Evolutionary conservation across 2,797 vertebrate species (phyloP).

Genomic region (Enteromius paludinosus): DNA sequence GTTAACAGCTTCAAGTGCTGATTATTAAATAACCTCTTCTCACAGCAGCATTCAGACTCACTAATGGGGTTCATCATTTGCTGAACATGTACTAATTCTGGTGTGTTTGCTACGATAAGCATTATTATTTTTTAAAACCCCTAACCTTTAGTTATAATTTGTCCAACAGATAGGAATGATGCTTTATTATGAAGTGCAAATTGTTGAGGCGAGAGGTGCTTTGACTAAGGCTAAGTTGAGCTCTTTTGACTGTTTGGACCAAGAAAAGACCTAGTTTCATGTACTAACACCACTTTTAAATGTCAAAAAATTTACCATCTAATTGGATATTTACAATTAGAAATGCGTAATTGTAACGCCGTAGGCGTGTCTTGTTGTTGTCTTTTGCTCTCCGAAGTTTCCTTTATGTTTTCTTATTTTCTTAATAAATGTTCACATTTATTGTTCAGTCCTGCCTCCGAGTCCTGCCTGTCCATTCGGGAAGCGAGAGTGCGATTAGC

Average conservation of each 20-base stretch:
- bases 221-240: background rate
- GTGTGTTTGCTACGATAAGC: background rate
- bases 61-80: constrained; percentile 40
- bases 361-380: no score
- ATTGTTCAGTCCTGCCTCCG: no score
- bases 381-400: no score
- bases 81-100: constrained; percentile 20
- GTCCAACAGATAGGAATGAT: no score
- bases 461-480: no score
- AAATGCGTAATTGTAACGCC: no score
- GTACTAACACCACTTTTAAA: background rate
- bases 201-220: background rate
- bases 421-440: no score
- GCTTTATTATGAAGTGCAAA: background rate
- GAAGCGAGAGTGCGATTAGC: no score
- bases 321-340: background rate
- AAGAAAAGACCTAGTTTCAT: background rate
- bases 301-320: background rate
- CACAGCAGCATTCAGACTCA: constrained; percentile 13
- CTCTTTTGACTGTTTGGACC: background rate
- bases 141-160: background rate
- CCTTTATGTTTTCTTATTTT: no score
- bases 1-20: constrained; percentile 68
- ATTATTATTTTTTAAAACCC: background rate
- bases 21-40: constrained; percentile 33